phyloP scores from a whole-genome alignment of 1,140 invertebrate species.

The Heliconius eleuchia region DNA sequence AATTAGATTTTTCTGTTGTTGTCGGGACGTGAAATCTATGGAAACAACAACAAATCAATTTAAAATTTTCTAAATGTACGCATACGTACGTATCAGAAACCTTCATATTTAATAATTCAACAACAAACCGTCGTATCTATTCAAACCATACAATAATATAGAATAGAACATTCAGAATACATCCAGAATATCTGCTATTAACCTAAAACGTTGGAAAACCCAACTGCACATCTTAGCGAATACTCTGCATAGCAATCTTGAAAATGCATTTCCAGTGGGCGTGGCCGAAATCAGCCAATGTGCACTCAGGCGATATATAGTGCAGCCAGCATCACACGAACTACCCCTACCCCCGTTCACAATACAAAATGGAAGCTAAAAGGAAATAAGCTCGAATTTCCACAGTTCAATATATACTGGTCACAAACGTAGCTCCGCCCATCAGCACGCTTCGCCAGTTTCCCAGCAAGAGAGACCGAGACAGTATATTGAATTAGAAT shows the following conservation, averaged over 20 bases:
- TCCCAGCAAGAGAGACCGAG: constrained; percentile 56
- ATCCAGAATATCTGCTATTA: constrained; percentile 53
- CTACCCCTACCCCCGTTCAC: constrained; percentile 44
- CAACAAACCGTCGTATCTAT: not conserved
- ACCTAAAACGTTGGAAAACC: constrained; percentile 60
- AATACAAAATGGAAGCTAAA: constrained; percentile 44
- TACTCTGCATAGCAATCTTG: constrained; percentile 77
- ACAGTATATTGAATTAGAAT: constrained; percentile 64
- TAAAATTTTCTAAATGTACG: not conserved
- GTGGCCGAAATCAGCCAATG: constrained; percentile 76
- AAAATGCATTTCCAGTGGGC: constrained; percentile 77
- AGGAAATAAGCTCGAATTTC: constrained; percentile 52
- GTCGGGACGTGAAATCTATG: too few relatives aligned
- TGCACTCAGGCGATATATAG: constrained; percentile 79
- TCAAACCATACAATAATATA: not conserved
- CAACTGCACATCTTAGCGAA: constrained; percentile 60
- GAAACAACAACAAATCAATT: not conserved
- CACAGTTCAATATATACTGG: constrained; percentile 57
- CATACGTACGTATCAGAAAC: not conserved
- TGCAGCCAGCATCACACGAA: constrained; percentile 54
- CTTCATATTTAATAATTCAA: not conserved
- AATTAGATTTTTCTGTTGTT: too few relatives aligned
- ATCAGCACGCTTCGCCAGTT: constrained; percentile 68
- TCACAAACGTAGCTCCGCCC: constrained; percentile 61
- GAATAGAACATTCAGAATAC: constrained; percentile 1